These are phyloP conservation scores for Carpatolechia fugitivella DNA, from an alignment of 2,888 invertebrate genomes.

Conservation along the genomic window DNA sequence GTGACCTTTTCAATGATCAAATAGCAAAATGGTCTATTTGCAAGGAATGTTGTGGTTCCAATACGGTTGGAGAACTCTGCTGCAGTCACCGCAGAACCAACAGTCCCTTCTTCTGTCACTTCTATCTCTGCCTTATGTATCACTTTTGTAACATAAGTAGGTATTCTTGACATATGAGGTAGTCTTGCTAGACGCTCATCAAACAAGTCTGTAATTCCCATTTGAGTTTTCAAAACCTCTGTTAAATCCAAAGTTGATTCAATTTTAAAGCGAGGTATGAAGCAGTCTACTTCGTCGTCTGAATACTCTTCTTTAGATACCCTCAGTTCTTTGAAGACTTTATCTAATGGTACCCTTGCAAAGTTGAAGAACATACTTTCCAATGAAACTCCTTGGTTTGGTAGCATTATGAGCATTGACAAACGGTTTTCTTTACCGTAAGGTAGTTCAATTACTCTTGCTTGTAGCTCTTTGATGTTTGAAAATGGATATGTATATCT, in stretches of 20 bases:
- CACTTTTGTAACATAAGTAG: conserved; percentile 78
- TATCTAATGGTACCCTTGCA: conserved; percentile 57
- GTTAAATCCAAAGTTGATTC: conserved; percentile 79
- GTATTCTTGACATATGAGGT: conserved; percentile 68
- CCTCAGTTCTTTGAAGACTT: conserved; percentile 72
- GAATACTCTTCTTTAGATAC: conserved; percentile 69
- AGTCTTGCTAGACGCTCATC: conserved; percentile 49
- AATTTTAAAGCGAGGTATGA: conserved; percentile 81
- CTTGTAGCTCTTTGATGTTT: conserved; percentile 75
- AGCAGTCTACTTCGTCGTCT: conserved; percentile 83
- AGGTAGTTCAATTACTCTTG: conserved; percentile 83
- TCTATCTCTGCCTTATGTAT: conserved; percentile 86
- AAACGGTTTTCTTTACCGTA: conserved; percentile 79
- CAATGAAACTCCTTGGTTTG: conserved; percentile 75
- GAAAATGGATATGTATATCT: conserved; percentile 79
- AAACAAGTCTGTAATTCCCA: conserved; percentile 80
- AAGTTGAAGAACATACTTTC: conserved; percentile 76
- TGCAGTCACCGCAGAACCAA: conserved; percentile 80
- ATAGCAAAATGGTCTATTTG: conserved; percentile 83
- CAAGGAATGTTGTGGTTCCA: conserved; percentile 78
- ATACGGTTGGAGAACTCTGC: conserved; percentile 73
- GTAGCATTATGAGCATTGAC: conserved; percentile 84
- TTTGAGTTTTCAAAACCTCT: conserved; percentile 56
- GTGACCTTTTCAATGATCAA: conserved; percentile 82
- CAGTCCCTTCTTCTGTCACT: conserved; percentile 86